A percentile compares a stretch with the other conserved stretches of the same genome.
Evolutionary conservation across 2,113 vertebrate species (phyloP).

Genomic region (Eonycteris spelaea): DNA sequence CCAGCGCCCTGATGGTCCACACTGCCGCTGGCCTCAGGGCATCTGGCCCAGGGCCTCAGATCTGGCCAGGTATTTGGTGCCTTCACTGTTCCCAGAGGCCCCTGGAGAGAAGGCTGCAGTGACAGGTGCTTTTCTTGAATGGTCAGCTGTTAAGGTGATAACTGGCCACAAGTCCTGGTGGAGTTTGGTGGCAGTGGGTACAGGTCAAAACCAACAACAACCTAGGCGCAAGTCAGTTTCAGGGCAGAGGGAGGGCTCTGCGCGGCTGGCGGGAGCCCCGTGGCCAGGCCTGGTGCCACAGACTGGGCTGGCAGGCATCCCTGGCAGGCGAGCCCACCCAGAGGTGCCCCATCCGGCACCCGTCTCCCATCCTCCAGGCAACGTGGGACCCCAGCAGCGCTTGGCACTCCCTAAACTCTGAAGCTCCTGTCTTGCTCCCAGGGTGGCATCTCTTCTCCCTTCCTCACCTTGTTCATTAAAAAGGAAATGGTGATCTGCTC

Average conservation of each 20-base stretch:
- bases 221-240: not conserved
- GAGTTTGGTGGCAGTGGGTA: not conserved
- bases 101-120: not conserved
- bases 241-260: not conserved
- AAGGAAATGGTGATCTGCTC: not conserved
- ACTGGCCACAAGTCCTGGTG: accelerated
- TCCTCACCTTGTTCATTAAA: not conserved
- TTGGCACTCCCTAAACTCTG: not conserved
- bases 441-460: not conserved
- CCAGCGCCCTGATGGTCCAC: no score
- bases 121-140: not conserved
- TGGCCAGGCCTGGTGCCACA: no score
- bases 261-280: no score
- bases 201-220: not conserved
- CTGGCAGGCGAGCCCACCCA: not conserved
- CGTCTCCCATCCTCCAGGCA: not conserved
- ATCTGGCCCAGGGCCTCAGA: constrained; percentile 39
- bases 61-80: constrained; percentile 47
- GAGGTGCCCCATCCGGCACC: accelerated
- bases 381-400: accelerated
- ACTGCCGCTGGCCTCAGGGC: no score
- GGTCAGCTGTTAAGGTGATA: not conserved
- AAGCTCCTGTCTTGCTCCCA: not conserved
- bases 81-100: constrained; percentile 52
- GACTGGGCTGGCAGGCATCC: no score